Evolutionary conservation across 2,797 vertebrate species (phyloP), one percentile per base, ranked within the genome.

Genomic region (Acanthurus lineatus): DNA sequence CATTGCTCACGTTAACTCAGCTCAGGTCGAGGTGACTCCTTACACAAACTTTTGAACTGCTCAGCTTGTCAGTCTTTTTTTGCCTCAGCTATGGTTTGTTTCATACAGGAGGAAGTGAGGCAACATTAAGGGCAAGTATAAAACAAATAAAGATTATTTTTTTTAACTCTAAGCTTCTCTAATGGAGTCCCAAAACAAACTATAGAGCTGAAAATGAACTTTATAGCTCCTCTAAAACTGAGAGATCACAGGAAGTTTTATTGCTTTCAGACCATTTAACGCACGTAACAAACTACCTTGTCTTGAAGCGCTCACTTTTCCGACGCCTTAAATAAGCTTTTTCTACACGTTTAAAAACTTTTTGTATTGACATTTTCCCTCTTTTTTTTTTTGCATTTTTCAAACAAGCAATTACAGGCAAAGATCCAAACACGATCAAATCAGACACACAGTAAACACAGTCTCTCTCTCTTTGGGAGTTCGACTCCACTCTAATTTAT

Each of bases 391-490:
- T 17, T 25, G 5, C 44, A 17, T 66, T 56, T 54, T 25, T 44
- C 10, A 22, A 60, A 79, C 67, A 77, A 67, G 80, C 70, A 82
- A 80, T 87, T 87, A 85, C 76, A 76, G 56, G 28, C 10, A 56
- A 60, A 87, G 73, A 89, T 79, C 66, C 61, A 62, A 85, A 77
- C 49, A 57, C 48, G 82, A 88, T 85, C 49, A 42, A 59, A 72
- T 79, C 69, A 44, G 71, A 54, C n/a, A 54, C n/a, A 8, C 17
- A 0, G 54, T 14, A 32, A 54, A 78, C 28, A 15, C 59, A 69
- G 58, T 58, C 75, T 67, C 25, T 25, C 25, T 25, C 48, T 80
- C 79, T 78, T 32, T 42, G 60, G 69, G 70, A 82, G 73, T 63
- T 17, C 2, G 28, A 40, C 75, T 56, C 49, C 2, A 3, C 67